A percentile compares a stretch with the other conserved stretches of the same genome.
Evolutionary conservation across 2,888 invertebrate species (phyloP).

Genomic region (Eupithecia pulchellata): DNA sequence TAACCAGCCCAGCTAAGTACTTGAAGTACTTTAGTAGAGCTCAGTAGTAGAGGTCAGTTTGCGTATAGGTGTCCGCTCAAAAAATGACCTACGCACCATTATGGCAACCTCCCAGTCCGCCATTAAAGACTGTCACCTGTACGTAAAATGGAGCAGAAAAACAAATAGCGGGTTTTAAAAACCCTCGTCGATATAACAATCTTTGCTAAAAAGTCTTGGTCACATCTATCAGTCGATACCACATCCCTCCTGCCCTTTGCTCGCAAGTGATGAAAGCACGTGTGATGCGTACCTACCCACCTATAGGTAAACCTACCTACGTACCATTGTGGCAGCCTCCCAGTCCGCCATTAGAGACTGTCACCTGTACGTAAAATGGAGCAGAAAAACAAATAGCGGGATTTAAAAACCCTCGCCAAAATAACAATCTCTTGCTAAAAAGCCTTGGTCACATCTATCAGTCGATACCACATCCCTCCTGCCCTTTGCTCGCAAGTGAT

Average conservation of each 20-base stretch:
- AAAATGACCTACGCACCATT: conserved; percentile 57
- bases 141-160: conserved; percentile 56
- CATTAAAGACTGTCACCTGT: conserved; percentile 63
- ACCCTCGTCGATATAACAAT: conserved; percentile 1
- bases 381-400: conserved; percentile 45
- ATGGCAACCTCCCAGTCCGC: conserved; percentile 64
- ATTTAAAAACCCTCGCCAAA: conserved; percentile 4
- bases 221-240: conserved; percentile 52
- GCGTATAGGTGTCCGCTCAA: no score
- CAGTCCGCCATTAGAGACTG: conserved; percentile 55
- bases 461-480: conserved; percentile 43
- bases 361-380: conserved; percentile 63
- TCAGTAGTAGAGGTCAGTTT: no score
- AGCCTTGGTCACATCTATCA: conserved; percentile 53
- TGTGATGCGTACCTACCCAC: conserved; percentile 67
- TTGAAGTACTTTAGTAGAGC: no score
- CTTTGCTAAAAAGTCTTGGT: neutral
- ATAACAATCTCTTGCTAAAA: neutral
- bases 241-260: conserved; percentile 66
- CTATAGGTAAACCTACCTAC: conserved; percentile 27
- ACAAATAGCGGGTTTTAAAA: conserved; percentile 18
- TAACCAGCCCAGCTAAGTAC: no score
- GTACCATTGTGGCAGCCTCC: conserved; percentile 69
- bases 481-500: conserved; percentile 76
- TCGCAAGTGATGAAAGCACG: conserved; percentile 78